These are phyloP conservation scores for Chelonus insularis DNA, from an alignment of 1,140 invertebrate species.

Conservation along the genomic window DNA sequence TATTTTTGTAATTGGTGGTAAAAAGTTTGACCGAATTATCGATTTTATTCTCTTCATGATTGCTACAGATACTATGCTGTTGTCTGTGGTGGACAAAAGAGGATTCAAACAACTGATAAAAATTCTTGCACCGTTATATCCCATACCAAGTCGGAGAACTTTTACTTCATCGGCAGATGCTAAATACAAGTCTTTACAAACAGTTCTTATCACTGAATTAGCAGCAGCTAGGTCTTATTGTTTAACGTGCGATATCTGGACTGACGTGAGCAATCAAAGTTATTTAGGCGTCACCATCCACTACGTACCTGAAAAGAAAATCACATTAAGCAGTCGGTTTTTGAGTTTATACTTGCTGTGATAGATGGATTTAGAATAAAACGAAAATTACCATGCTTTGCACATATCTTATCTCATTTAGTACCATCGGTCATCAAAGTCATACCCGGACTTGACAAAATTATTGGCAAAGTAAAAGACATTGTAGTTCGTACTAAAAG, in stretches of 20 bases:
- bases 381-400: constrained; percentile 21
- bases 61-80: constrained; percentile 38
- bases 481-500: constrained; percentile 28
- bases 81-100: constrained; percentile 43
- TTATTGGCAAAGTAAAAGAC: constrained; percentile 26
- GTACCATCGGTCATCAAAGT: constrained; percentile 3
- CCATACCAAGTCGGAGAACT: constrained; percentile 37
- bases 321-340: too few species aligned
- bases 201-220: constrained; percentile 24
- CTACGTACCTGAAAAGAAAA: constrained; percentile 17
- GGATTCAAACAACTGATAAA: constrained; percentile 41
- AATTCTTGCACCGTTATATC: constrained; percentile 36
- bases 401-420: constrained; percentile 20
- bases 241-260: constrained; percentile 33
- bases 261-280: constrained; percentile 27
- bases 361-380: not conserved
- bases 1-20: too few species aligned
- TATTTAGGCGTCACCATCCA: constrained; percentile 34
- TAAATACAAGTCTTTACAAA: constrained; percentile 24
- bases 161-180: constrained; percentile 35
- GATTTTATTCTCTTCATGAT: too few species aligned
- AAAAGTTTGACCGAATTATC: too few species aligned
- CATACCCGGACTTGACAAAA: not conserved
- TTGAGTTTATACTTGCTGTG: too few species aligned
- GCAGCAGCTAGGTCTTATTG: constrained; percentile 12